phyloP scores from a whole-genome alignment of 2,113 vertebrate genomes.

The Synchiropus splendidus region DNA sequence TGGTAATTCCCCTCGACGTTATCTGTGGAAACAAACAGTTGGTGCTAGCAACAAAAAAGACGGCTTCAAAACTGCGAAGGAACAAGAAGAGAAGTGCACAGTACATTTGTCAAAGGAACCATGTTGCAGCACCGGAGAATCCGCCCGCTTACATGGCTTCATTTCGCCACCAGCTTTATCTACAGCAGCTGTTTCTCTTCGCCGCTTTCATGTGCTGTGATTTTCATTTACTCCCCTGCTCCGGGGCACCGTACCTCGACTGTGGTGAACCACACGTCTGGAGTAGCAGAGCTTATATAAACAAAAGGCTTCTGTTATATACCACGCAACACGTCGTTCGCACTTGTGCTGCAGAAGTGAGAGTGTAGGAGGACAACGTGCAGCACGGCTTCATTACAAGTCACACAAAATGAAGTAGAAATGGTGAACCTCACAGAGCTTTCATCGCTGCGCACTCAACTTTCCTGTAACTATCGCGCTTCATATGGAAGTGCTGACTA shows the following conservation, averaged over 20 bases:
- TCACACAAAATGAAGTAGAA: no score
- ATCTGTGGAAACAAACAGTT: constrained; percentile 12
- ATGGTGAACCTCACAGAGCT: no score
- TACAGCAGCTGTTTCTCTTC: constrained; percentile 72
- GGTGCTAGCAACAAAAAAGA: background rate
- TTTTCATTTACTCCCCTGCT: constrained; percentile 78
- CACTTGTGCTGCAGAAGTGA: constrained; percentile 26
- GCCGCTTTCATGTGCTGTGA: constrained; percentile 69
- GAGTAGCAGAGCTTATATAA: constrained; percentile 77
- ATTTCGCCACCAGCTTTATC: constrained; percentile 55
- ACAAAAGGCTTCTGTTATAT: constrained; percentile 70
- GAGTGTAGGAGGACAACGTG: background rate
- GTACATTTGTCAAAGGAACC: no score
- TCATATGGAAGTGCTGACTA: no score
- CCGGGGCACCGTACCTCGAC: constrained; percentile 70
- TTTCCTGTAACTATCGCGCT: no score
- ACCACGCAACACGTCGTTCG: constrained; percentile 62
- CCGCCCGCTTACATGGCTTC: no score
- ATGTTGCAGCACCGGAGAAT: no score
- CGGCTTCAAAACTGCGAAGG: no score
- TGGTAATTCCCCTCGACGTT: constrained; percentile 32
- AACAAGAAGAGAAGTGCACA: no score
- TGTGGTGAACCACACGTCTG: constrained; percentile 75
- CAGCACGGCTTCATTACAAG: no score
- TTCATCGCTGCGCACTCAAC: no score